Percentiles rank a stretch among this genome's conserved stretches.
Evolutionary conservation across 2,888 invertebrate species (phyloP).

Genomic region (Schrankia costaestrigalis): DNA sequence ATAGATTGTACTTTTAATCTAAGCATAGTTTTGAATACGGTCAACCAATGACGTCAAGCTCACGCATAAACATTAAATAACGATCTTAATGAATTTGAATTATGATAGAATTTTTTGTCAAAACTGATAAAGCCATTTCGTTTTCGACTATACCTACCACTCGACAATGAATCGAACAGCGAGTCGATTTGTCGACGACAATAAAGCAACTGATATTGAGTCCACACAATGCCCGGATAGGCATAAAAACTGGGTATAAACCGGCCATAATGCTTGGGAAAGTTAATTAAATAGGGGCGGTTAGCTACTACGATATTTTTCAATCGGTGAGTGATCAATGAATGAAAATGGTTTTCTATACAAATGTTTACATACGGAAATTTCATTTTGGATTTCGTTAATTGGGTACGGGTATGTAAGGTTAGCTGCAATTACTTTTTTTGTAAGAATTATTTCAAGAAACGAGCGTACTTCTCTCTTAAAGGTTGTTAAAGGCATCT

Average conservation of each 20-base stretch:
- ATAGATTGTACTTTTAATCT: too few relatives aligned
- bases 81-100: too few relatives aligned
- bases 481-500: too few relatives aligned
- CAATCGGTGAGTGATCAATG: conserved; percentile 49
- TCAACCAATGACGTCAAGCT: too few relatives aligned
- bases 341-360: conserved; percentile 16
- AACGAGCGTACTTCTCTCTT: too few relatives aligned
- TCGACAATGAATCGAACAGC: conserved; percentile 47
- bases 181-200: conserved; percentile 46
- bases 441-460: too few relatives aligned
- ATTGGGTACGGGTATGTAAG: conserved; percentile 9
- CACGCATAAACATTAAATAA: too few relatives aligned
- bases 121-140: too few relatives aligned
- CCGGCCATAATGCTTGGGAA: conserved; percentile 59
- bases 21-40: too few relatives aligned
- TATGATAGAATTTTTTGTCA: too few relatives aligned
- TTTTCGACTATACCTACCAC: conserved; percentile 34
- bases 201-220: conserved; percentile 71
- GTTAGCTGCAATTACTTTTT: not conserved
- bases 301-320: conserved; percentile 55
- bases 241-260: conserved; percentile 62
- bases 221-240: conserved; percentile 60
- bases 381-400: conserved; percentile 17
- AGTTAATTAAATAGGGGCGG: conserved; percentile 68
- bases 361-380: conserved; percentile 5